Percentiles rank a stretch among this genome's conserved stretches.
These are phyloP conservation scores for Brachionus calyciflorus DNA, from an alignment of 1,140 invertebrate species.

Conservation along the genomic window DNA sequence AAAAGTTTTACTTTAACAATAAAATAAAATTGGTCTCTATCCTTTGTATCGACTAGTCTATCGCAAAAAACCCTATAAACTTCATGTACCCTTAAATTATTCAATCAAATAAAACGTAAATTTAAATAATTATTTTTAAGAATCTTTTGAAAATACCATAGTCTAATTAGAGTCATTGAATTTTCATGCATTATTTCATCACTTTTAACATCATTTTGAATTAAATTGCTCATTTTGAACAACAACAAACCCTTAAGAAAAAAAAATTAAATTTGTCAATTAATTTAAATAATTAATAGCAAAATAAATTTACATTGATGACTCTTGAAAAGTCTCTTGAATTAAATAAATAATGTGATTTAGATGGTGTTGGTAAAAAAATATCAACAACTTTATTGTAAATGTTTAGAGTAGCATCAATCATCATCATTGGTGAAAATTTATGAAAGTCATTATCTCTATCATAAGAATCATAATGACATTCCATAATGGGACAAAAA, in stretches of 20 bases:
- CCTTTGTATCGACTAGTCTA: slow-evolving; percentile 56
- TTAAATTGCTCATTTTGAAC: slow-evolving; percentile 2
- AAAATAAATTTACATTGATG: slow-evolving; percentile 20
- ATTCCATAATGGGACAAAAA: slow-evolving; percentile 29
- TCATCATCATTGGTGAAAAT: slow-evolving; percentile 36
- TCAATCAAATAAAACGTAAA: neutral
- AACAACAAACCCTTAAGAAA: slow-evolving; percentile 12
- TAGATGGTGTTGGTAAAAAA: slow-evolving; percentile 81
- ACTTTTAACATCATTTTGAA: neutral
- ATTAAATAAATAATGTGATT: slow-evolving; percentile 92
- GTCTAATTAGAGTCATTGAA: slow-evolving; percentile 17
- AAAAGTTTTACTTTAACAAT: slow-evolving; percentile 7
- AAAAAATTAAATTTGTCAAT: neutral
- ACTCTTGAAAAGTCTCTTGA: slow-evolving; percentile 73
- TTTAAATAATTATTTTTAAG: neutral
- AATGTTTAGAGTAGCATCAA: slow-evolving; percentile 22
- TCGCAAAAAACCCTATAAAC: slow-evolving; percentile 61
- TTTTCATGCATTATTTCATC: slow-evolving; percentile 26
- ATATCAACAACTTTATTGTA: slow-evolving; percentile 25
- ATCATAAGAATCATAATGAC: slow-evolving; percentile 11
- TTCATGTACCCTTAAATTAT: slow-evolving; percentile 55
- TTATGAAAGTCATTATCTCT: slow-evolving; percentile 10
- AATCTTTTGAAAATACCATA: slow-evolving; percentile 19
- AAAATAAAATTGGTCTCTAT: slow-evolving; percentile 47
- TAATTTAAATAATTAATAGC: too few species aligned